A percentile compares a stretch with the other conserved stretches of the same genome.
phyloP scores from a whole-genome alignment of 2,797 vertebrate genomes.

The Cephalopachus bancanus region DNA sequence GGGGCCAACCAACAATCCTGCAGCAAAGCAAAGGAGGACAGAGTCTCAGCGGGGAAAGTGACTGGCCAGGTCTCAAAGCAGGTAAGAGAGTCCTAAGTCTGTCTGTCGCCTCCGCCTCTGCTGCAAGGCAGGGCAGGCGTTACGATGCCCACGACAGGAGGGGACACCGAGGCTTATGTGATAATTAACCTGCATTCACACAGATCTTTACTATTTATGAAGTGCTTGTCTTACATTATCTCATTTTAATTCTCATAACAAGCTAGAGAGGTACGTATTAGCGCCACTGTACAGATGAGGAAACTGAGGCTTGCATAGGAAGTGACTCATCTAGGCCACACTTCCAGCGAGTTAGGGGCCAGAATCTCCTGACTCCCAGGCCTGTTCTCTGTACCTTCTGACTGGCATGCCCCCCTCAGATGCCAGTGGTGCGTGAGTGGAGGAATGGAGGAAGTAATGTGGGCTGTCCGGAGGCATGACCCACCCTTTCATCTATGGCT shows the following conservation, averaged over 20 bases:
- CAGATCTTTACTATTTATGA: constrained; percentile 61
- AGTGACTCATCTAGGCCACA: constrained; percentile 63
- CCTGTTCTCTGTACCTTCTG: background rate
- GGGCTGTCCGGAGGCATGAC: background rate
- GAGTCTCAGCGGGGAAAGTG: background rate
- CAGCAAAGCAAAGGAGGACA: background rate
- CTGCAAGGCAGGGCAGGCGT: background rate
- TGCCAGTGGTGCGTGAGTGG: too few relatives aligned
- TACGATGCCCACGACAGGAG: background rate
- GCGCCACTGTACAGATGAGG: background rate
- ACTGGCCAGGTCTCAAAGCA: background rate
- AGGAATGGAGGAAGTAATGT: background rate
- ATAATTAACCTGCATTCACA: constrained; percentile 55
- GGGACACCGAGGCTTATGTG: background rate
- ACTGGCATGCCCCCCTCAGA: background rate
- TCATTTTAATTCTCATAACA: constrained; percentile 8
- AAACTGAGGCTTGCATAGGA: constrained; percentile 66
- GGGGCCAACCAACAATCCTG: background rate
- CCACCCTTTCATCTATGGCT: background rate
- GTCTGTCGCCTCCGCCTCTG: background rate
- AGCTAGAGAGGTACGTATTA: constrained; percentile 60
- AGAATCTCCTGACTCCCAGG: background rate
- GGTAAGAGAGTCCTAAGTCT: background rate
- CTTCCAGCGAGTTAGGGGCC: background rate
- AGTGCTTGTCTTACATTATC: background rate